A percentile compares a stretch with the other conserved stretches of the same genome.
phyloP scores from a whole-genome alignment of 2,113 vertebrate species.

The Ondatra zibethicus region DNA sequence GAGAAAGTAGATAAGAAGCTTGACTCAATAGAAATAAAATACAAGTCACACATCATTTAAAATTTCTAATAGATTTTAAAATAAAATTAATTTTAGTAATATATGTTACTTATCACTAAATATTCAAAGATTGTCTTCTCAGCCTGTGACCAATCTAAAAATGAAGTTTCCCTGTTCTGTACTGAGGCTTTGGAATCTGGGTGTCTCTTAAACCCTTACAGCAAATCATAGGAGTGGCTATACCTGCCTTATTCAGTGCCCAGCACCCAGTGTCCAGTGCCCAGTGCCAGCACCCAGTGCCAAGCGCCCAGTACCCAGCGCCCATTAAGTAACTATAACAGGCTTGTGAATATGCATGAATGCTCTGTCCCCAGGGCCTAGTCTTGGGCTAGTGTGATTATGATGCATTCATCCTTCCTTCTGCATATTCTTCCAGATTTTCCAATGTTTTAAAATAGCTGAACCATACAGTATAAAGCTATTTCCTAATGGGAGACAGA shows the following conservation, averaged over 20 bases:
- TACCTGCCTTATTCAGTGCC: neutral
- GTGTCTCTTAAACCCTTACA: neutral
- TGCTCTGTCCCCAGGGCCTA: fast-evolving
- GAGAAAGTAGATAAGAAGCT: neutral
- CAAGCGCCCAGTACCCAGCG: neutral
- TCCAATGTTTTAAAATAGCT: neutral
- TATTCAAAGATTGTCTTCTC: neutral
- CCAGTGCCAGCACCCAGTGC: too few relatives aligned
- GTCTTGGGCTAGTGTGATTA: neutral
- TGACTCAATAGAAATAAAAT: neutral
- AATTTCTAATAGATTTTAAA: neutral
- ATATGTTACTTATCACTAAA: neutral
- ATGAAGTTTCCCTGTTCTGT: neutral
- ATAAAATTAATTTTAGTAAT: neutral
- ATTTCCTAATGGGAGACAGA: slow-evolving; percentile 16
- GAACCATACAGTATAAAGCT: neutral
- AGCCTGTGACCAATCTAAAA: neutral
- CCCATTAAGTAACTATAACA: fast-evolving
- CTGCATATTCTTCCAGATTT: neutral
- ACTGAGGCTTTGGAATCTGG: neutral
- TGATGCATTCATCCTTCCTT: neutral
- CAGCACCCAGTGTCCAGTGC: too few relatives aligned
- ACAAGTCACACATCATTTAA: neutral
- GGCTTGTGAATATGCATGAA: neutral
- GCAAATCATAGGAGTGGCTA: neutral